phyloP scores from a whole-genome alignment of 1,140 invertebrate genomes.

The Drosophila auraria region DNA sequence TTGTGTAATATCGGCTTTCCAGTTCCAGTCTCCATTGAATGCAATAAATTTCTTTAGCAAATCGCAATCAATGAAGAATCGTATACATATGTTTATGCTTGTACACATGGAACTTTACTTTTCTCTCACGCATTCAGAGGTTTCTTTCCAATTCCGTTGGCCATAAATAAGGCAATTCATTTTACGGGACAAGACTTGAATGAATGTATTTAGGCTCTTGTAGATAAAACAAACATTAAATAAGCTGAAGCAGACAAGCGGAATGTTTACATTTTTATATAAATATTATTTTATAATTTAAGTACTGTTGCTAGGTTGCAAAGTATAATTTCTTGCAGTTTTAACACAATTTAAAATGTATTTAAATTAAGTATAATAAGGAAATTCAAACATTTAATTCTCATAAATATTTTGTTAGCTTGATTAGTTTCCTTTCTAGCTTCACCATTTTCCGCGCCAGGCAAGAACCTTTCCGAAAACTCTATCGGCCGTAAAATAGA shows the following conservation, averaged over 20 bases:
- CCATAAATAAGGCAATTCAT: conserved; percentile 17
- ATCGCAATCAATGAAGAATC: conserved; percentile 38
- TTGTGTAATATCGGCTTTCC: background rate
- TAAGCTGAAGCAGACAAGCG: background rate
- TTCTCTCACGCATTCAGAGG: conserved; percentile 9
- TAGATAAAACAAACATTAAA: background rate
- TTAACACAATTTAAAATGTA: background rate
- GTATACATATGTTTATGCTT: conserved; percentile 21
- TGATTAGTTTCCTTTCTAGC: background rate
- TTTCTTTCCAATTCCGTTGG: background rate
- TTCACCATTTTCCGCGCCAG: background rate
- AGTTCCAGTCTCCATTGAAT: conserved; percentile 11
- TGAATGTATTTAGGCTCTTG: background rate
- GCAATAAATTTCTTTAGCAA: conserved; percentile 34
- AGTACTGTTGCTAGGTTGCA: no score
- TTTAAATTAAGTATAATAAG: background rate
- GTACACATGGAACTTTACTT: background rate
- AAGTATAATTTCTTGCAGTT: no score
- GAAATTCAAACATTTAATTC: no score
- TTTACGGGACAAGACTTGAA: conserved; percentile 5
- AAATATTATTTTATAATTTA: no score
- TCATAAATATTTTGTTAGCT: no score
- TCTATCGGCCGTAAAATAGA: conserved; percentile 24
- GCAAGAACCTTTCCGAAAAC: conserved; percentile 1
- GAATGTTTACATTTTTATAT: no score